Percentiles rank a stretch among this genome's conserved stretches.
Evolutionary conservation across 1,140 invertebrate species (phyloP).

Genomic region (Trichogramma pretiosum): DNA sequence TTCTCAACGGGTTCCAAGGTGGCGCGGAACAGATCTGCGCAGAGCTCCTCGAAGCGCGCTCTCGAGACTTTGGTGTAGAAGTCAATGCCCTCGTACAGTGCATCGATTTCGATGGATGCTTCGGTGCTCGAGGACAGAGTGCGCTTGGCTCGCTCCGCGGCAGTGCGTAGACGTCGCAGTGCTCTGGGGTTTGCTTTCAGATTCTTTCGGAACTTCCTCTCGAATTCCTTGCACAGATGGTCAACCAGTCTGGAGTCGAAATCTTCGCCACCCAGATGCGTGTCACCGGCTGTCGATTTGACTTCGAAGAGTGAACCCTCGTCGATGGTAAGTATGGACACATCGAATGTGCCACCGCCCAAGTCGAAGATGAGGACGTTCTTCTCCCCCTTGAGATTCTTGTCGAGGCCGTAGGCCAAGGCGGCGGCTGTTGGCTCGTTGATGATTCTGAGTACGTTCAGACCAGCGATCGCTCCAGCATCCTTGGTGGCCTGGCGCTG

Average conservation of each 20-base stretch:
- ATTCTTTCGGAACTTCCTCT: slow-evolving; percentile 46
- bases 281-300: slow-evolving; percentile 66
- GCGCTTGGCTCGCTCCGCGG: slow-evolving; percentile 70
- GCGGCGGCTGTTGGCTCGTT: slow-evolving; percentile 75
- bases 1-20: slow-evolving; percentile 65
- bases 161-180: slow-evolving; percentile 46
- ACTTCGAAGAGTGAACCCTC: slow-evolving; percentile 77
- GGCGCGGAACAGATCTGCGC: slow-evolving; percentile 67
- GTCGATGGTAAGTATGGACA: slow-evolving; percentile 78
- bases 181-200: slow-evolving; percentile 41
- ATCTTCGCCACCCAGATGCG: slow-evolving; percentile 66
- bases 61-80: slow-evolving; percentile 65
- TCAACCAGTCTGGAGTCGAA: slow-evolving; percentile 77
- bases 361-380: slow-evolving; percentile 67
- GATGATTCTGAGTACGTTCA: slow-evolving; percentile 75
- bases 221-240: slow-evolving; percentile 55
- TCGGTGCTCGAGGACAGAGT: slow-evolving; percentile 68
- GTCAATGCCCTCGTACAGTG: slow-evolving; percentile 61
- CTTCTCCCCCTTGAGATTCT: slow-evolving; percentile 67
- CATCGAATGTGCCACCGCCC: slow-evolving; percentile 71
- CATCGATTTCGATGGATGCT: slow-evolving; percentile 63
- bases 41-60: slow-evolving; percentile 74
- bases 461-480: slow-evolving; percentile 63
- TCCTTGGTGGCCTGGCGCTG: slow-evolving; percentile 65
- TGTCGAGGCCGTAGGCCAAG: slow-evolving; percentile 75